phyloP scores from a whole-genome alignment of 2,113 vertebrate species.

The Cinclus mexicanus region DNA sequence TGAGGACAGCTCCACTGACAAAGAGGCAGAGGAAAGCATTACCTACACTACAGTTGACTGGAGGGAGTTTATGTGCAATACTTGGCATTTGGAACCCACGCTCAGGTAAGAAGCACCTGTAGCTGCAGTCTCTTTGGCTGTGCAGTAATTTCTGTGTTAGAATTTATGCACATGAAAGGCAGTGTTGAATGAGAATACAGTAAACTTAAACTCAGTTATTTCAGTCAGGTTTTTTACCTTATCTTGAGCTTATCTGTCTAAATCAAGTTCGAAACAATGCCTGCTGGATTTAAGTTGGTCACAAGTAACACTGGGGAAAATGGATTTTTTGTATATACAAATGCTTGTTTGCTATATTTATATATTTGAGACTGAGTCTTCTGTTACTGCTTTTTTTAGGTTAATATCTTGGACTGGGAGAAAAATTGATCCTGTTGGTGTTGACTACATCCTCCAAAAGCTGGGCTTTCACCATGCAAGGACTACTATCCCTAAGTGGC shows the following conservation, averaged over 20 bases:
- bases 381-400: conserved; percentile 68
- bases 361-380: not conserved
- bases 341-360: not conserved
- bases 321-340: not conserved
- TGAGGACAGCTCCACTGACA: conserved; percentile 82
- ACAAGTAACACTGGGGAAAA: not conserved
- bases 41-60: conserved; percentile 95
- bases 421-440: conserved; percentile 96
- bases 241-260: not conserved
- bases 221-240: not conserved
- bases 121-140: not conserved
- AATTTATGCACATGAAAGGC: not conserved
- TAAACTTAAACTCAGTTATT: not conserved
- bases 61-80: conserved; percentile 99
- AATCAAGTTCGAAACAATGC: not conserved
- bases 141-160: not conserved
- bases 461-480: conserved; percentile 98
- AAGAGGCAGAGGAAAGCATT: conserved; percentile 85
- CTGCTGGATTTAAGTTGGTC: not conserved
- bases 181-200: not conserved
- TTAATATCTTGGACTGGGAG: conserved; percentile 98
- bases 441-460: conserved; percentile 98
- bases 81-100: conserved; percentile 97
- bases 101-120: conserved; percentile 80
- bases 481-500: conserved; percentile 99